phyloP scores from a whole-genome alignment of 2,113 vertebrate genomes.

The Dasyprocta punctata region DNA sequence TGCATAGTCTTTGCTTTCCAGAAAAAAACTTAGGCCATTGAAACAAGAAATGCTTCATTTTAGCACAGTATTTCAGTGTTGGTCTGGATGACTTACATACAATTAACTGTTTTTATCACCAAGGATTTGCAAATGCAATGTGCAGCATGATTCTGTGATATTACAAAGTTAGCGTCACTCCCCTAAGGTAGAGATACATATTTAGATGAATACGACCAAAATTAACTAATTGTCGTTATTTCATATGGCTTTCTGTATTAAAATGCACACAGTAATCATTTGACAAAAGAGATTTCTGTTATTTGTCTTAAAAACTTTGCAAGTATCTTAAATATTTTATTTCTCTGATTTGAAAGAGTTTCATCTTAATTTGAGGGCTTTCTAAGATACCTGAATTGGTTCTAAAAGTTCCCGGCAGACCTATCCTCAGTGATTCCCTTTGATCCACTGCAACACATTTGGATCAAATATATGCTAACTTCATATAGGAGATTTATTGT shows the following conservation, averaged over 20 bases:
- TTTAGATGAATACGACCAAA: neutral
- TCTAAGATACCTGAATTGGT: slow-evolving; percentile 11
- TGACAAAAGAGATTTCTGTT: neutral
- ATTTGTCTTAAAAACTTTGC: slow-evolving; percentile 31
- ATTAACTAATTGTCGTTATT: neutral
- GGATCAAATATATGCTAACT: slow-evolving; percentile 36
- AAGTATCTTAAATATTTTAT: neutral
- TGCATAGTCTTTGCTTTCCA: neutral
- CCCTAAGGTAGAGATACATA: neutral
- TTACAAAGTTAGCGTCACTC: neutral
- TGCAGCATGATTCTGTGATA: neutral
- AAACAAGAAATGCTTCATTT: neutral
- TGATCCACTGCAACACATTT: slow-evolving; percentile 51
- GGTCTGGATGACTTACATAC: neutral
- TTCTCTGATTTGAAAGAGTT: slow-evolving; percentile 25
- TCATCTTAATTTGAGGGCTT: neutral
- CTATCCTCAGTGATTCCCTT: slow-evolving; percentile 36
- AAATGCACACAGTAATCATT: slow-evolving; percentile 1
- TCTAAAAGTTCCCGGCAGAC: slow-evolving; percentile 42
- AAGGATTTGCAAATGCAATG: neutral
- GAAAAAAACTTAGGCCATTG: neutral
- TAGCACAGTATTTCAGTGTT: neutral
- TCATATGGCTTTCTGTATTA: neutral
- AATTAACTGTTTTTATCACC: slow-evolving; percentile 29
- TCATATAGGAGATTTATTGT: slow-evolving; percentile 77